Evolutionary conservation across 2,113 vertebrate species (phyloP).

Genomic region (Sylvilagus bachmani): DNA sequence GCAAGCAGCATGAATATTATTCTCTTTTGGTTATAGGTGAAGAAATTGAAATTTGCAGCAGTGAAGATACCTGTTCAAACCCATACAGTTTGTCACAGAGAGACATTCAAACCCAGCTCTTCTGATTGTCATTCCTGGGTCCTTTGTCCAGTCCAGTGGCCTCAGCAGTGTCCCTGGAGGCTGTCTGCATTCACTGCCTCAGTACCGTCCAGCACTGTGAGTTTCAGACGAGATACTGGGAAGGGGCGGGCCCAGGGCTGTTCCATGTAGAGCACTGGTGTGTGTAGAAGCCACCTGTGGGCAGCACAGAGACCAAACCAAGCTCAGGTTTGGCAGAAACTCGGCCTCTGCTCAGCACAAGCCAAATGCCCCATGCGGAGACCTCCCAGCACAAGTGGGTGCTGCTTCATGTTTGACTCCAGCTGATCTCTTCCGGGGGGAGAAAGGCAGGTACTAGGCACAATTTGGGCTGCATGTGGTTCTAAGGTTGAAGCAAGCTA

Average conservation of each 20-base stretch:
- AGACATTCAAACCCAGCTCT: background rate
- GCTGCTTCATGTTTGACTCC: background rate
- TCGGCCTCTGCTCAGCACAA: background rate
- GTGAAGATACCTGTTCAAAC: background rate
- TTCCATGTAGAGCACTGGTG: background rate
- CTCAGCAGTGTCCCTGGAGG: background rate
- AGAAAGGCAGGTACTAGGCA: background rate
- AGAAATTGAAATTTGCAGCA: conserved; percentile 18
- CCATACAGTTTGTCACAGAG: background rate
- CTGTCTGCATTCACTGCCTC: background rate
- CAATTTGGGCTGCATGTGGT: background rate
- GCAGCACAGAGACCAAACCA: background rate
- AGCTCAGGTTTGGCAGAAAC: background rate
- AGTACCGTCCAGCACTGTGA: background rate
- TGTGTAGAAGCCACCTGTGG: background rate
- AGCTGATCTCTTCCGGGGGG: background rate
- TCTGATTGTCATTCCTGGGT: fast-evolving
- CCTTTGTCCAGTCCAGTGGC: background rate
- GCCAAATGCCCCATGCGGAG: background rate
- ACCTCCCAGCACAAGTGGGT: too few relatives aligned
- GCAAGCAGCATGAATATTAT: background rate
- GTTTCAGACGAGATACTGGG: background rate
- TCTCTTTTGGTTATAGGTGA: background rate
- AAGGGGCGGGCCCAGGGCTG: background rate
- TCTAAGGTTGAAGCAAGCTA: background rate